These are phyloP conservation scores for Morone saxatilis DNA, from an alignment of 2,113 vertebrate genomes.

Conservation along the genomic window DNA sequence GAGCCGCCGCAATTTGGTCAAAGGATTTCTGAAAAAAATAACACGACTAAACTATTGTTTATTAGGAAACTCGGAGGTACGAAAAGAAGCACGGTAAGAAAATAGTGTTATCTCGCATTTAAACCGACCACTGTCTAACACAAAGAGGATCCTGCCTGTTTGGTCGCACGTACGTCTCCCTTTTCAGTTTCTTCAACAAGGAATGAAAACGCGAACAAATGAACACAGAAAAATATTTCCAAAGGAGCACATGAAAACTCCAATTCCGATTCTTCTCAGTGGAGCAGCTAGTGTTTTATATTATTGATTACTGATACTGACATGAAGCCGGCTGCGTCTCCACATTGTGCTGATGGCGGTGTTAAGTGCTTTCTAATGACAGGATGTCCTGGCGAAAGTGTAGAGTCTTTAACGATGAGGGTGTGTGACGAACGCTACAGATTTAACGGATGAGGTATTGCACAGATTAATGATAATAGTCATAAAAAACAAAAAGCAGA, in stretches of 20 bases:
- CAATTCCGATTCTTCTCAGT: not conserved
- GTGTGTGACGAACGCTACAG: conserved; percentile 89
- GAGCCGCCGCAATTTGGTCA: conserved; percentile 53
- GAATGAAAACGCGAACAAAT: conserved; percentile 78
- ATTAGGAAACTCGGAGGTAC: conserved; percentile 91
- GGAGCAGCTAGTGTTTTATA: conserved; percentile 25
- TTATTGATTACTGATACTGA: not conserved
- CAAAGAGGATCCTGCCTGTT: conserved; percentile 68
- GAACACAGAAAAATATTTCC: conserved; percentile 22
- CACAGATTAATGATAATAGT: conserved; percentile 93
- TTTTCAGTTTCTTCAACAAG: conserved; percentile 87
- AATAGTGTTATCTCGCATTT: conserved; percentile 61
- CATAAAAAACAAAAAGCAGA: conserved; percentile 86
- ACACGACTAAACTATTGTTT: conserved; percentile 88
- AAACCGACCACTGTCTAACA: conserved; percentile 91
- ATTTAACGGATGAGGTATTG: conserved; percentile 99
- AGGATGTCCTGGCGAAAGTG: conserved; percentile 4
- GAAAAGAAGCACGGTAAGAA: conserved; percentile 85
- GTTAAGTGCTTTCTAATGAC: conserved; percentile 59
- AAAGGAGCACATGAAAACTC: not conserved
- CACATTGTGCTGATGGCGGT: conserved; percentile 33
- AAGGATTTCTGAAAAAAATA: conserved; percentile 47
- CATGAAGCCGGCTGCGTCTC: conserved; percentile 21
- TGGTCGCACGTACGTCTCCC: conserved; percentile 73
- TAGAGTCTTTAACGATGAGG: conserved; percentile 83